Percentiles rank a stretch among this genome's conserved stretches.
Conservation (phyloP, 2,797 vertebrate species). For the Onychomys arenicola region DNA sequence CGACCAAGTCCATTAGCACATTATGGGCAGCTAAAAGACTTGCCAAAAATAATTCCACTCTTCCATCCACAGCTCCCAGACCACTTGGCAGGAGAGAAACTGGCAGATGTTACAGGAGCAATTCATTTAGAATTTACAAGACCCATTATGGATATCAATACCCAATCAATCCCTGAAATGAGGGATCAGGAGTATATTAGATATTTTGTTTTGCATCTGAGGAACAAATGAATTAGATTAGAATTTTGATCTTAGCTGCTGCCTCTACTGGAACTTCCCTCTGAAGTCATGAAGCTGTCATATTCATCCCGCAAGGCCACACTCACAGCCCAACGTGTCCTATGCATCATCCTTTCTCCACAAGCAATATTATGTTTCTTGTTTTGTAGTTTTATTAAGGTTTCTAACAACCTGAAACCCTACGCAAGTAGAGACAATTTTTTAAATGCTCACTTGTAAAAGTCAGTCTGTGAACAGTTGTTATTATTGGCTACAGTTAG, state of each 20-base stretch:
- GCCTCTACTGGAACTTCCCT: neutral
- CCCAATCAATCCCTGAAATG: neutral
- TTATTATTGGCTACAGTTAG: conserved; percentile 55
- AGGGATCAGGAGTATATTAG: neutral
- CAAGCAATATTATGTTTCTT: neutral
- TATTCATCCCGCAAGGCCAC: neutral
- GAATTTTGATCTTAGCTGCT: neutral
- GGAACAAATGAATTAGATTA: conserved; percentile 17
- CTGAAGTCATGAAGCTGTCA: neutral
- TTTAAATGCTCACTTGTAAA: conserved; percentile 29
- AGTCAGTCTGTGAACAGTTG: neutral
- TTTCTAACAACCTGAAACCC: neutral
- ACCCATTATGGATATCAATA: neutral
- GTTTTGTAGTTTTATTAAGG: neutral
- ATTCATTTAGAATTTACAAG: conserved; percentile 45
- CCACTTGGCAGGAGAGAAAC: conserved; percentile 33
- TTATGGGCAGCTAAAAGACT: neutral
- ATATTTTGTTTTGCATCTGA: conserved; percentile 29
- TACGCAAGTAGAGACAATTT: neutral
- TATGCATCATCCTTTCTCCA: neutral
- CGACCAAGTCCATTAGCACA: neutral
- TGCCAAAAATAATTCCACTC: conserved; percentile 41
- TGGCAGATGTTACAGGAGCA: conserved; percentile 11
- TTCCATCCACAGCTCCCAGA: neutral
- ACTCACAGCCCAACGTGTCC: neutral